phyloP scores from a whole-genome alignment of 1,140 invertebrate species.

The Ridgeia piscesae region DNA sequence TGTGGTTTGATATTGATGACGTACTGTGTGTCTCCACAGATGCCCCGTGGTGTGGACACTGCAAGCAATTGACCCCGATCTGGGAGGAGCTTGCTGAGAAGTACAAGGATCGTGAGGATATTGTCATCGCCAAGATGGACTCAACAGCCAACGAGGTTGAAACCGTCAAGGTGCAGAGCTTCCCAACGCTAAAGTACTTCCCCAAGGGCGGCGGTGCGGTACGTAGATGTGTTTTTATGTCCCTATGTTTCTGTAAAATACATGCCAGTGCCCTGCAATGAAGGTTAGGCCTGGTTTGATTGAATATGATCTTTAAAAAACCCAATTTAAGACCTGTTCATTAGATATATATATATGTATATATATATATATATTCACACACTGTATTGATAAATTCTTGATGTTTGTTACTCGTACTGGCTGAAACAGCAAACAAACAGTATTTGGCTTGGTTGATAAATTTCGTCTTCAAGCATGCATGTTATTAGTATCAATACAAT shows the following conservation, averaged over 20 bases:
- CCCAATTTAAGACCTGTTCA: too few relatives aligned
- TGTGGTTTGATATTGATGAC: neutral
- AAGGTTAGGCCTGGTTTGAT: too few relatives aligned
- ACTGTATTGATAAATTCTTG: too few relatives aligned
- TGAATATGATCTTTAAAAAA: too few relatives aligned
- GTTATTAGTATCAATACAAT: too few relatives aligned
- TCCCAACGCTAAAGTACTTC: conserved; percentile 96
- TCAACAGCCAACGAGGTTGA: conserved; percentile 96
- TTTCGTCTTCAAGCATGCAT: too few relatives aligned
- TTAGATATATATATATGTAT: too few relatives aligned
- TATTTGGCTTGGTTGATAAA: too few relatives aligned
- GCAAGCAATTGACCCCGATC: conserved; percentile 95
- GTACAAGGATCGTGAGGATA: conserved; percentile 76
- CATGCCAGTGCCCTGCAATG: neutral
- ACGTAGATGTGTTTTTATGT: conserved; percentile 34
- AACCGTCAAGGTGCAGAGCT: conserved; percentile 81
- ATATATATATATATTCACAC: too few relatives aligned
- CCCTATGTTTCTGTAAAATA: neutral
- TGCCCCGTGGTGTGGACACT: conserved; percentile 99
- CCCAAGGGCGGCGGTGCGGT: conserved; percentile 90
- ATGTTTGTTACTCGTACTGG: too few relatives aligned
- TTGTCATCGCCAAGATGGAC: conserved; percentile 98
- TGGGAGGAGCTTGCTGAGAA: conserved; percentile 86
- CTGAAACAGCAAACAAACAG: too few relatives aligned
- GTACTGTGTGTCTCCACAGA: conserved; percentile 65